phyloP scores from a whole-genome alignment of 2,888 invertebrate genomes.

The Trachelus iudaicus region DNA sequence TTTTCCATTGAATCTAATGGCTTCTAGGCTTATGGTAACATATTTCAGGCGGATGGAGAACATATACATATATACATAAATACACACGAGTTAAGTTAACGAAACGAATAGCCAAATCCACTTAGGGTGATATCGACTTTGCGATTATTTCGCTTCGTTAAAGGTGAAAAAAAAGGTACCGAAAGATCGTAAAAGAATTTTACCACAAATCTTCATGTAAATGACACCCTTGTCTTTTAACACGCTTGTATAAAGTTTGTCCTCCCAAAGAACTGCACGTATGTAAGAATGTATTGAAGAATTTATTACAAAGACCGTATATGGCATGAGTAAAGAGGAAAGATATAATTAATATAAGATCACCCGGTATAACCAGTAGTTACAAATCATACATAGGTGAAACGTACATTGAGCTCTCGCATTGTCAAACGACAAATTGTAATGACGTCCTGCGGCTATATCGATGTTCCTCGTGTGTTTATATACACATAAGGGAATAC shows the following conservation, averaged over 20 bases:
- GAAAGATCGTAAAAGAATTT: neutral
- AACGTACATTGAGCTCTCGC: constrained; percentile 6
- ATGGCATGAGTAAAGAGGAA: neutral
- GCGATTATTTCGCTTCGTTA: neutral
- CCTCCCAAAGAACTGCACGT: neutral
- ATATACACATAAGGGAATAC: constrained; percentile 8
- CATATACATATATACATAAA: constrained; percentile 2
- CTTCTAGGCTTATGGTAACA: constrained; percentile 32
- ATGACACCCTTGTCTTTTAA: neutral
- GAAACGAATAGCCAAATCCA: constrained; percentile 36
- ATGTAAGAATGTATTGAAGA: neutral
- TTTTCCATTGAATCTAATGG: constrained; percentile 40
- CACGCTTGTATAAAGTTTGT: too few relatives aligned
- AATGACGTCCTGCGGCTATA: constrained; percentile 30
- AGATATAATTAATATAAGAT: neutral
- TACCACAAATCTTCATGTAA: neutral
- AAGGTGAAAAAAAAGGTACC: neutral
- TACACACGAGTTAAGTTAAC: constrained; percentile 24
- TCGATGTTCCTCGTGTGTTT: constrained; percentile 28
- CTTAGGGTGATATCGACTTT: neutral
- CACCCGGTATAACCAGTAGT: neutral
- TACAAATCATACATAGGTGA: neutral
- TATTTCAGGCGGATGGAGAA: constrained; percentile 28
- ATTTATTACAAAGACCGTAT: neutral
- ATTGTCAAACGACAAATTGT: constrained; percentile 37